phyloP scores from a whole-genome alignment of 1,140 invertebrate species.

The Diorhabda sublineata region DNA sequence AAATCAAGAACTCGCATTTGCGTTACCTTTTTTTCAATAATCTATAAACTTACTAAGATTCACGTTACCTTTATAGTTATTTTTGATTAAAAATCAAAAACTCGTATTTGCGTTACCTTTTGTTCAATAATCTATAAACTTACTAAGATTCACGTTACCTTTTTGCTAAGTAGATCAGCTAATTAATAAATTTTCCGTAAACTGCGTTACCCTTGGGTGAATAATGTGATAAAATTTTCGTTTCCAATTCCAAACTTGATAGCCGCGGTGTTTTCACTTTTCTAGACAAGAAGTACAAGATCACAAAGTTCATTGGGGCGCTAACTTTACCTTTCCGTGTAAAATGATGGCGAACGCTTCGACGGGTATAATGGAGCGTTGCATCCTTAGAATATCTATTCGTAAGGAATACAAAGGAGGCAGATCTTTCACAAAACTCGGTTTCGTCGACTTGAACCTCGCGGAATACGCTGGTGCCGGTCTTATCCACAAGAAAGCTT shows the following conservation, averaged over 20 bases:
- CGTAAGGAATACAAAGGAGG: conserved; percentile 78
- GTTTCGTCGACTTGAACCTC: conserved; percentile 94
- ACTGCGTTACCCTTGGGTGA: no score
- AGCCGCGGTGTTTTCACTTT: not conserved
- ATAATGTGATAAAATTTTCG: no score
- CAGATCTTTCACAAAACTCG: conserved; percentile 68
- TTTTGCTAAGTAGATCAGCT: no score
- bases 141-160: no score
- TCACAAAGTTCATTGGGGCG: conserved; percentile 89
- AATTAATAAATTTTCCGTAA: no score
- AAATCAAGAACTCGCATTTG: no score
- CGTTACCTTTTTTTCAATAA: no score
- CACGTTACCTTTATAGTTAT: no score
- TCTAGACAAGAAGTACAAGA: conserved; percentile 88
- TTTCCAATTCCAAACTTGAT: not conserved
- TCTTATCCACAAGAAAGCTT: conserved; percentile 72
- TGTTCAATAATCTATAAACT: no score
- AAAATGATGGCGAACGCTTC: conserved; percentile 96
- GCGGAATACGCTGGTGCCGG: conserved; percentile 95
- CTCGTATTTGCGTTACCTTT: no score
- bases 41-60: no score
- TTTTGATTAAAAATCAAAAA: no score
- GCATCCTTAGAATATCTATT: conserved; percentile 86
- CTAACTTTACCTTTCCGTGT: conserved; percentile 86
- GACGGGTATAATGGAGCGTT: conserved; percentile 89